A percentile compares a stretch with the other conserved stretches of the same genome.
Evolutionary conservation across 2,888 invertebrate species (phyloP).

Genomic region (Brachyptera putata): DNA sequence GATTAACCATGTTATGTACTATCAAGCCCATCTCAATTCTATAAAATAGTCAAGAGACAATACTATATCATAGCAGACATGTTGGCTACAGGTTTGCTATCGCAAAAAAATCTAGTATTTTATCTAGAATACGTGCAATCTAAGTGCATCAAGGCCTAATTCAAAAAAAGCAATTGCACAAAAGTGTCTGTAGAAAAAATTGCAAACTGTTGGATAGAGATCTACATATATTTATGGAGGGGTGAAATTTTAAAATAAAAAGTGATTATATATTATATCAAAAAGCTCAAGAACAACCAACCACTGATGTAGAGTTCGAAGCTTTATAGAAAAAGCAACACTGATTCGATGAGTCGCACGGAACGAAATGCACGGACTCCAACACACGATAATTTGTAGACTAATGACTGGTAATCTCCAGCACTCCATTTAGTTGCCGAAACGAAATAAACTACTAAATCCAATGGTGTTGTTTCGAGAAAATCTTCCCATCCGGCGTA

Average conservation of each 20-base stretch:
- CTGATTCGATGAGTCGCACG: not conserved
- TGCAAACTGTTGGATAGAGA: conserved; percentile 7
- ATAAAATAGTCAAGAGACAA: not conserved
- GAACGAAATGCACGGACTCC: no score
- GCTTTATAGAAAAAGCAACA: not conserved
- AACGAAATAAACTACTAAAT: conserved; percentile 39
- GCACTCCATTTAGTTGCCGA: not conserved
- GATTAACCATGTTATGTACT: no score
- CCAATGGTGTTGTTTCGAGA: conserved; percentile 80
- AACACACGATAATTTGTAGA: no score
- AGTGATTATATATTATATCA: not conserved
- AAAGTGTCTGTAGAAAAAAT: conserved; percentile 18
- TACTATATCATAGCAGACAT: not conserved
- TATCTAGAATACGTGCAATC: not conserved
- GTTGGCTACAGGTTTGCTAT: no score
- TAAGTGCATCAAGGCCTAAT: not conserved
- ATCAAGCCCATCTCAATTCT: not conserved
- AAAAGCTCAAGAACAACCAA: not conserved
- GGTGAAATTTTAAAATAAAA: not conserved
- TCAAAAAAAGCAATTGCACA: conserved; percentile 7
- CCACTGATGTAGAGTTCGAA: not conserved
- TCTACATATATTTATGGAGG: not conserved
- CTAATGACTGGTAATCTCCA: not conserved
- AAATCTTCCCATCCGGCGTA: conserved; percentile 74
- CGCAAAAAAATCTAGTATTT: not conserved